phyloP scores from a whole-genome alignment of 1,140 invertebrate genomes.

The Apis dorsata region DNA sequence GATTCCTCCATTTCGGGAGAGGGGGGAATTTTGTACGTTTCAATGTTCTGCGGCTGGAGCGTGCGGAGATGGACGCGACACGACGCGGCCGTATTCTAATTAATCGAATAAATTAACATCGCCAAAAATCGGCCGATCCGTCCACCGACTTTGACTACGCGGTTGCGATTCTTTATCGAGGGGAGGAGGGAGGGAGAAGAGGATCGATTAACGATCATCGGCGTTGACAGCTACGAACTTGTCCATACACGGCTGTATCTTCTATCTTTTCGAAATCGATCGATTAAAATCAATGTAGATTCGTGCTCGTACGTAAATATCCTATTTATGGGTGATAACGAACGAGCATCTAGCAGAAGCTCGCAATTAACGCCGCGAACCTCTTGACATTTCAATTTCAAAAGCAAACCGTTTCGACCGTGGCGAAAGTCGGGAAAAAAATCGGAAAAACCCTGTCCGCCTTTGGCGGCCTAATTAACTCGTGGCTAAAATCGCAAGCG shows the following conservation, averaged over 20 bases:
- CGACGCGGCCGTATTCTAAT: constrained; percentile 11
- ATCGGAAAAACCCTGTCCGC: not conserved
- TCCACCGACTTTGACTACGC: not conserved
- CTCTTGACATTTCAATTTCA: constrained; percentile 38
- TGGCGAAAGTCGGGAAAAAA: not conserved
- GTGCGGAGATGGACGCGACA: no score
- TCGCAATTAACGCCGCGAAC: constrained; percentile 36
- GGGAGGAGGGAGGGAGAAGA: not conserved
- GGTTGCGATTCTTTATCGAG: not conserved
- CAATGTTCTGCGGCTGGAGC: not conserved
- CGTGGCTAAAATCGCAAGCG: constrained; percentile 51
- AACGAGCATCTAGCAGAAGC: constrained; percentile 32
- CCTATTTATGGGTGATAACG: constrained; percentile 38
- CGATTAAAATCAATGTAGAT: constrained; percentile 31
- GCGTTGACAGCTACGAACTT: constrained; percentile 22
- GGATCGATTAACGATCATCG: constrained; percentile 14
- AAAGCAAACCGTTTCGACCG: not conserved
- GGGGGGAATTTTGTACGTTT: no score
- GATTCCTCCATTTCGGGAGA: not conserved
- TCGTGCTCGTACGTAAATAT: constrained; percentile 20
- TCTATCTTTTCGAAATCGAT: constrained; percentile 25
- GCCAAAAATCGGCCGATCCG: not conserved
- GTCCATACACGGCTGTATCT: not conserved
- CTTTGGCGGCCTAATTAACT: not conserved
- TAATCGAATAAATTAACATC: constrained; percentile 20